phyloP scores from a whole-genome alignment of 2,797 vertebrate species.

The Phylloscopus collybita region DNA sequence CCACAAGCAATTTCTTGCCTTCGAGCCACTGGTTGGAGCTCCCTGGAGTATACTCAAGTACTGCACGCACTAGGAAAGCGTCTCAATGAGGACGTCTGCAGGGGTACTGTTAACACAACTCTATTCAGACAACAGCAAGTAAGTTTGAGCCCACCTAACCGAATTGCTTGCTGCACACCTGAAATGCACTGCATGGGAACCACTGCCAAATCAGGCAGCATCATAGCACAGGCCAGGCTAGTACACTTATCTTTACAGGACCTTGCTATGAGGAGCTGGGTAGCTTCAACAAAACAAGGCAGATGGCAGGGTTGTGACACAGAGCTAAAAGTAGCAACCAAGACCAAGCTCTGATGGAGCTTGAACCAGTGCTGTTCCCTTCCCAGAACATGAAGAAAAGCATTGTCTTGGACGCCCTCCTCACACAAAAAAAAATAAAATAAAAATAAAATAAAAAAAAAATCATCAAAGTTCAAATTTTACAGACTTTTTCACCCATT shows the following conservation, averaged over 20 bases:
- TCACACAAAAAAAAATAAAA: neutral
- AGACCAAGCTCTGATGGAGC: neutral
- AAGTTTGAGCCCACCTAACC: neutral
- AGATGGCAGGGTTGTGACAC: neutral
- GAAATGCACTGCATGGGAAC: neutral
- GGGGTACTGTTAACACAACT: neutral
- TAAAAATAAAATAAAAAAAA: neutral
- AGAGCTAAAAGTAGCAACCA: neutral
- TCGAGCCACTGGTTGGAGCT: neutral
- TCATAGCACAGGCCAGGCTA: neutral
- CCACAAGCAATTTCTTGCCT: neutral
- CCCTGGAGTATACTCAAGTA: neutral
- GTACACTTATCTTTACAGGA: neutral
- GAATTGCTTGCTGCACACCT: neutral
- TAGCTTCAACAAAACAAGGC: neutral
- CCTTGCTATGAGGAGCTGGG: neutral
- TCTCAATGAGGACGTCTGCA: neutral
- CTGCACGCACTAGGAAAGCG: fast-evolving
- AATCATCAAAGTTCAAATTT: neutral
- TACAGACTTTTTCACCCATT: neutral
- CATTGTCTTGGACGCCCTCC: neutral
- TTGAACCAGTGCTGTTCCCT: neutral
- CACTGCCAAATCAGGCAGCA: neutral
- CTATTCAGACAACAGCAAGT: neutral
- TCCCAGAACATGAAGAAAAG: neutral